Evolutionary conservation across 2,797 vertebrate species (phyloP), one percentile per base, ranked within the genome.

Genomic region (Molossus molossus): DNA sequence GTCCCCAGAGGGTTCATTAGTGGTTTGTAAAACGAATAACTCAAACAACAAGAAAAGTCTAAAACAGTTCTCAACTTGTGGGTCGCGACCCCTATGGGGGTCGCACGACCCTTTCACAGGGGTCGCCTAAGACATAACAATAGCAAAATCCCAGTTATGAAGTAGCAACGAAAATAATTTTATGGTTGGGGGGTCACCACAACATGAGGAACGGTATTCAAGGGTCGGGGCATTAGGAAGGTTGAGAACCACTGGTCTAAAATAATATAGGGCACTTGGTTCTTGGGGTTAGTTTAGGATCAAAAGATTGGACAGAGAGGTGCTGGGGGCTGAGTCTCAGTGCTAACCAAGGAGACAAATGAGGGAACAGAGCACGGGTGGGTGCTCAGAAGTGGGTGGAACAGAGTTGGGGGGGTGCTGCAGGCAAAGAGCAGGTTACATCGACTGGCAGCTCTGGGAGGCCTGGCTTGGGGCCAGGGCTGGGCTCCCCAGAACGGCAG

Each of bases 1-100:
- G 48, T 85, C 53, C 58, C 57, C 64, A 83, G 53, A n/a, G 17
- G 25, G 33, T 23, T 89, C 80, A 40, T 57, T 15, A 60, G 75
- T 70, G 21, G 14, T 91, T 72, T 70, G 7, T 80, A 80, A 92
- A 93, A 89, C 33, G 48, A 85, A 53, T 72, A 82, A 75, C 33
- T 82, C 65, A 67, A 92, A 87, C 15, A n/a, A 70, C 50, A 81
- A 81, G 67, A 14, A 6, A 67, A 93, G 50, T 86, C 73, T 81
- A 86, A 91, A 73, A 40, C 48, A 50, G 48, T 11, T 50, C 48
- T 33, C 33, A 33, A 33, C 33, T 33, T 33, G 33, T 33, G 33
- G 33, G 33, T 33, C 33, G 33, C 33, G 33, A 33, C 33, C 33
- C 33, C 33, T 33, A 2, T 33, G 33, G 33, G 33, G 33, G 33